Evolutionary conservation across 2,797 vertebrate species (phyloP), one percentile per base, ranked within the genome.

Genomic region (Microctenopoma steveboyesi): DNA sequence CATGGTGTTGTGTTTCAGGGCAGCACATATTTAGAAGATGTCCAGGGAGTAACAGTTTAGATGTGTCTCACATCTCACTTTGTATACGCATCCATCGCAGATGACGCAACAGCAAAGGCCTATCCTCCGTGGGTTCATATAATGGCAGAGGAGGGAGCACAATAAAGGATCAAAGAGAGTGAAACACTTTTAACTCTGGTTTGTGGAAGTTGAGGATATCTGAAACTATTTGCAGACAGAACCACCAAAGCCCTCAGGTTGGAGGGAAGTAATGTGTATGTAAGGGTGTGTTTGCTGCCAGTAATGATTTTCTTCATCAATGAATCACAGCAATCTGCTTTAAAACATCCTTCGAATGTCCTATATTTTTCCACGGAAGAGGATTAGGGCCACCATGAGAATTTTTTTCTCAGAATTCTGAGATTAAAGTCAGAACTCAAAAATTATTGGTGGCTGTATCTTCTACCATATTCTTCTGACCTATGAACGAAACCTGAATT

Each of bases 151-250:
- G 4, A 40, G 15, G 49, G 8, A 10, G 4, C 7, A 9, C 37
- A 25, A 56, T 65, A 47, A 68, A 49, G 58, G 25, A 49, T 68
- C 51, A 27, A 33, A 66, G 25, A 30, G 61, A 81, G 64, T 63
- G 85, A 81, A 84, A 82, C 60, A 83, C 64, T 66, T 76, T 80
- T 60, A 72, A 62, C 76, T 82, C 72, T 13, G 2, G 66, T 62
- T 70, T 49, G 27, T 82, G 48, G 45, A 70, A 61, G 48, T 14
- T 5, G 45, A 46, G 7, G 14, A 39, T n/a, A 2, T 70, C 82
- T 87, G 81, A 79, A 87, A 86, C 83, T 84, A 84, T 42, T 37
- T 58, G 13, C n/a, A 11, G 14, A 68, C 7, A 57, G 54, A 64
- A 33, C 42, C 40, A 61, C 48, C 51, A 61, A 33, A 58, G 49